These are phyloP conservation scores for Xenopus laevis DNA, from an alignment of 2,113 vertebrate species.

Conservation along the genomic window DNA sequence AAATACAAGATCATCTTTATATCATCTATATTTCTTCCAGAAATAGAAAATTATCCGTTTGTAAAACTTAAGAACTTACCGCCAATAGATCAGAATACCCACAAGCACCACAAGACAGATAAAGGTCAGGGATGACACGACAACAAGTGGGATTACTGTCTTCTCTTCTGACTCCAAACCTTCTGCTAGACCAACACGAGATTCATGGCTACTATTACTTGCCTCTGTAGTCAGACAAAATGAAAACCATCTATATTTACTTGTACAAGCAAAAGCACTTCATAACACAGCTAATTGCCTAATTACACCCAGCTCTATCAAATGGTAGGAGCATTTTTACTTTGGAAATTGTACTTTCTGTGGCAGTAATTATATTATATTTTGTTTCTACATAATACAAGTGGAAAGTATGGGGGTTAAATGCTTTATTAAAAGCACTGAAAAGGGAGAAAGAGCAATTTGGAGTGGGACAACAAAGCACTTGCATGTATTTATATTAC, in stretches of 20 bases:
- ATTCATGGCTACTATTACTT: constrained; percentile 97
- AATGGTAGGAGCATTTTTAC: too few relatives aligned
- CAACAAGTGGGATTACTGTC: constrained; percentile 85
- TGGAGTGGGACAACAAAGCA: too few relatives aligned
- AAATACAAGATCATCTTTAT: background rate
- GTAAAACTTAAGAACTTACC: constrained; percentile 66
- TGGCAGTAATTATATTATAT: too few relatives aligned
- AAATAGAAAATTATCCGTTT: background rate
- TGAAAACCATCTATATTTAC: constrained; percentile 62
- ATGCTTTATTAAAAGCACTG: too few relatives aligned
- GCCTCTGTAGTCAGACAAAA: constrained; percentile 81
- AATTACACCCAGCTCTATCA: too few relatives aligned
- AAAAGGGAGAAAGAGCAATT: too few relatives aligned
- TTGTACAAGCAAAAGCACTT: background rate
- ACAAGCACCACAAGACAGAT: constrained; percentile 88
- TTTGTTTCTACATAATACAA: too few relatives aligned
- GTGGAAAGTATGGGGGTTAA: too few relatives aligned
- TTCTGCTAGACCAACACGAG: constrained; percentile 80
- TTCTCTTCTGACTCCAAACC: constrained; percentile 80
- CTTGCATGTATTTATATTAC: too few relatives aligned
- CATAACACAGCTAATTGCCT: background rate
- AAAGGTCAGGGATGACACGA: constrained; percentile 90
- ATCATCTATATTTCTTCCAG: background rate
- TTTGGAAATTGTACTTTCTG: too few relatives aligned
- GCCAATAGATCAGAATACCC: constrained; percentile 94